phyloP scores from a whole-genome alignment of 2,113 vertebrate species.

The Erpornis zantholeuca region DNA sequence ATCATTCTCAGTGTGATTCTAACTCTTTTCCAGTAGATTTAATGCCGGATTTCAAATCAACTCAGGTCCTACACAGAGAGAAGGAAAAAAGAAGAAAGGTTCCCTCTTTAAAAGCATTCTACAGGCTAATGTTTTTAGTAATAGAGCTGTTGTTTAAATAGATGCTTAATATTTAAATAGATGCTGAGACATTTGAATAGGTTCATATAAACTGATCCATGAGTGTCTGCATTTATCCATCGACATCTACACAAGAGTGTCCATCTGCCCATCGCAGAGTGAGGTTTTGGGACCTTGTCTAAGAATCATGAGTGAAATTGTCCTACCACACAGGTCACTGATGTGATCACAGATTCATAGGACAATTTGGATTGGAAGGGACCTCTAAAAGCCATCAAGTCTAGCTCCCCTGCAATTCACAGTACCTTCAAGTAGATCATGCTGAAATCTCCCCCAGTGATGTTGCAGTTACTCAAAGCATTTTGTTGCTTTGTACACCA shows the following conservation, averaged over 20 bases:
- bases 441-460: background rate
- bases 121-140: background rate
- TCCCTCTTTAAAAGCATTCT: background rate
- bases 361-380: background rate
- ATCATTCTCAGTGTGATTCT: background rate
- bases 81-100: background rate
- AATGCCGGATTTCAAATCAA: background rate
- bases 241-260: too few species aligned
- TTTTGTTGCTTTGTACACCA: background rate
- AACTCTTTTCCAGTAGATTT: background rate
- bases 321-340: background rate
- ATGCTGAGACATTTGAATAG: background rate
- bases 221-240: background rate
- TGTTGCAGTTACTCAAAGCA: background rate
- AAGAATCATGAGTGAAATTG: background rate
- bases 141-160: background rate
- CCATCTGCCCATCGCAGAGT: background rate
- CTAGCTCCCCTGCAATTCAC: rapidly evolving
- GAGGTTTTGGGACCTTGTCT: background rate
- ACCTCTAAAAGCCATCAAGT: background rate
- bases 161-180: background rate
- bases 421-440: background rate
- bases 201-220: background rate
- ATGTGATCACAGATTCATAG: background rate
- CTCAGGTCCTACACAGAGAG: background rate